Evolutionary conservation across 2,797 vertebrate species (phyloP).

Genomic region (Pseudochirops corinnae): DNA sequence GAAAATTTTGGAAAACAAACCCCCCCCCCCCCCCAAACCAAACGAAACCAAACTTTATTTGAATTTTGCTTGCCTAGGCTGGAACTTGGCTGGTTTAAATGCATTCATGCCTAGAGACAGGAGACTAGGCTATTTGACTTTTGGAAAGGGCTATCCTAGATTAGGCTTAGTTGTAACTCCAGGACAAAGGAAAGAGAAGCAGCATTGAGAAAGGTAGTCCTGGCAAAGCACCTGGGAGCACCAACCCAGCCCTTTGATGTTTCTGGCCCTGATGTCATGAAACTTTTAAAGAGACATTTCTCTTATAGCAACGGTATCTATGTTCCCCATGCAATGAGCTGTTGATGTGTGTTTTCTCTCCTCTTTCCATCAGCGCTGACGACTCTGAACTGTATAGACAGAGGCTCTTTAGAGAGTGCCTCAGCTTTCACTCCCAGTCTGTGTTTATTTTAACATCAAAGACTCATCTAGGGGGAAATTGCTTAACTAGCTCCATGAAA

Average conservation of each 20-base stretch:
- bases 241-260: constrained; percentile 67
- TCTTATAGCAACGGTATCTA: constrained; percentile 69
- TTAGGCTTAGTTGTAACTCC: constrained; percentile 55
- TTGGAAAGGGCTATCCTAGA: constrained; percentile 51
- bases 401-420: constrained; percentile 25
- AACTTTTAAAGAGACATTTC: constrained; percentile 73
- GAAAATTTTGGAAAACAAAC: constrained; percentile 31
- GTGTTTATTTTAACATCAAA: constrained; percentile 72
- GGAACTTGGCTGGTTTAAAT: not conserved
- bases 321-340: constrained; percentile 19
- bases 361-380: not conserved
- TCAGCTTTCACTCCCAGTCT: constrained; percentile 33
- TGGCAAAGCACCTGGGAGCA: constrained; percentile 65
- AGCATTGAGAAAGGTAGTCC: constrained; percentile 58
- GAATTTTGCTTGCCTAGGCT: constrained; percentile 50
- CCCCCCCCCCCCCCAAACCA: not conserved
- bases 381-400: constrained; percentile 40
- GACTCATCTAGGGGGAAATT: constrained; percentile 54
- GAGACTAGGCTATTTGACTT: constrained; percentile 6
- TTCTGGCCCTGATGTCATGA: constrained; percentile 68
- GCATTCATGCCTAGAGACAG: constrained; percentile 51
- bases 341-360: constrained; percentile 63
- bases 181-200: constrained; percentile 66
- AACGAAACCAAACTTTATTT: not conserved
- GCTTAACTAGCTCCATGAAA: constrained; percentile 64